A percentile compares a stretch with the other conserved stretches of the same genome.
Evolutionary conservation across 2,113 vertebrate species (phyloP).

Genomic region (Hyperopisus bebe): DNA sequence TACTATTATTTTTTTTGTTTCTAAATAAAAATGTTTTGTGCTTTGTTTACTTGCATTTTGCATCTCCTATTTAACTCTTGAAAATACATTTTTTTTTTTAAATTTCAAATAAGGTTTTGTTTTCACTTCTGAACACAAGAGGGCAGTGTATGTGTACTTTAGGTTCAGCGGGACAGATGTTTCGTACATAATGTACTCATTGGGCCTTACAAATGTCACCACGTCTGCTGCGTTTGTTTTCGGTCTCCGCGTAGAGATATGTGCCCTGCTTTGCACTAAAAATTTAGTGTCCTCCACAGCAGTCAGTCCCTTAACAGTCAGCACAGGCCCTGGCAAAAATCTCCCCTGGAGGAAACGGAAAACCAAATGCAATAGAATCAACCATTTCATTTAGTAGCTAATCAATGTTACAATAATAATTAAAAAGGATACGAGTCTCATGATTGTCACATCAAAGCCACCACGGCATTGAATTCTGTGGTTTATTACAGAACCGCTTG

Average conservation of each 20-base stretch:
- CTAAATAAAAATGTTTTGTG: neutral
- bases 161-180: neutral
- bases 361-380: neutral
- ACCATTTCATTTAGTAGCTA: neutral
- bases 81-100: neutral
- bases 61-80: neutral
- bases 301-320: neutral
- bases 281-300: neutral
- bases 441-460: neutral
- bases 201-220: neutral
- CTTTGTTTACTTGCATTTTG: neutral
- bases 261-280: neutral
- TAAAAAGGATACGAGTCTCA: neutral
- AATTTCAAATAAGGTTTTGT: neutral
- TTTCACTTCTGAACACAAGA: neutral
- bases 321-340: neutral
- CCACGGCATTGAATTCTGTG: too few relatives aligned
- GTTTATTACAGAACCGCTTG: neutral
- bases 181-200: neutral
- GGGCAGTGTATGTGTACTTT: conserved; percentile 1
- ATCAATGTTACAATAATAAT: neutral
- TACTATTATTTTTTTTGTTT: neutral
- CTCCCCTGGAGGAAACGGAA: too few relatives aligned
- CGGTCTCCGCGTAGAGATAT: neutral
- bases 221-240: neutral